Evolutionary conservation across 35 echinoderm and acorn worm species (phyloP).

Genomic region (Holothuria glaberrima): DNA sequence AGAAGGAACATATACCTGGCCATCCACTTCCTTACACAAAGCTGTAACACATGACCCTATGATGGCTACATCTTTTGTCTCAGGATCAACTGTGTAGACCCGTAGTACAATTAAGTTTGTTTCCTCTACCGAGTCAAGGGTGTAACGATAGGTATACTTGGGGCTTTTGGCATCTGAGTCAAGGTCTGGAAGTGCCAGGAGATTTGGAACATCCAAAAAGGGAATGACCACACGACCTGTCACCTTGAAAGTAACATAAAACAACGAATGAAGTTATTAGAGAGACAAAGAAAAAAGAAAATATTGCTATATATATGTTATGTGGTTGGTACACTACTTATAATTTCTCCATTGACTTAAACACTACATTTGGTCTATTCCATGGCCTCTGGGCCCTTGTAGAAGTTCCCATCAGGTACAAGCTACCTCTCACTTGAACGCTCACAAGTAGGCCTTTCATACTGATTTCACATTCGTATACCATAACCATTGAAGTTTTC

Average conservation of each 20-base stretch:
- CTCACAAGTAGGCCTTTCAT: no score
- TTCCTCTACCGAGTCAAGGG: background rate
- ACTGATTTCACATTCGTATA: no score
- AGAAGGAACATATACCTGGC: background rate
- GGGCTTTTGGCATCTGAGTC: constrained; percentile 56
- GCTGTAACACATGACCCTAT: constrained; percentile 27
- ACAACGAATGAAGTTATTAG: no score
- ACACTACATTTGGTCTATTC: no score
- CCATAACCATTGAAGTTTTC: no score
- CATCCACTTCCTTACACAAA: background rate
- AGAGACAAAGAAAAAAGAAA: no score
- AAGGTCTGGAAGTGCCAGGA: constrained; percentile 39
- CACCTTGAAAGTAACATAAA: constrained; percentile 39
- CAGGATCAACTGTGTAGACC: constrained; percentile 73
- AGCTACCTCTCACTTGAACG: no score
- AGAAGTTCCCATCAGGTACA: no score
- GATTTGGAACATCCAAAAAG: background rate
- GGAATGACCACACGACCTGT: constrained; percentile 49
- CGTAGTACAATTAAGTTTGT: constrained; percentile 51
- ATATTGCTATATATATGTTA: no score
- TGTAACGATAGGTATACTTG: constrained; percentile 37
- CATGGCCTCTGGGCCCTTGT: no score
- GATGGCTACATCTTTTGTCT: constrained; percentile 58
- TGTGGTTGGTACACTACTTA: no score
- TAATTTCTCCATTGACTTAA: no score